Evolutionary conservation across 2,797 vertebrate species (phyloP).

Genomic region (Epinephelus malabaricus): DNA sequence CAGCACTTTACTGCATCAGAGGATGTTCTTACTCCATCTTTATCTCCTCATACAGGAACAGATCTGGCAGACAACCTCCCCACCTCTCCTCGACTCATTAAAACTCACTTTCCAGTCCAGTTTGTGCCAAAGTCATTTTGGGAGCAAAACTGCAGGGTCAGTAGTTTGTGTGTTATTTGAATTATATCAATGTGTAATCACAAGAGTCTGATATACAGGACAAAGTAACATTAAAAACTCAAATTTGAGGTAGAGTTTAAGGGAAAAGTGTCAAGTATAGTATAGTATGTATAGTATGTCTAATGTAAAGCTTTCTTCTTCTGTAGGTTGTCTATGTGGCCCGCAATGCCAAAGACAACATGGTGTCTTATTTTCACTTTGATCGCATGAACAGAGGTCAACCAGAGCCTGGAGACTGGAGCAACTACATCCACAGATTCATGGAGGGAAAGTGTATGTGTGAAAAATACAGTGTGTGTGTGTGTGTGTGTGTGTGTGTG

Average conservation of each 20-base stretch:
- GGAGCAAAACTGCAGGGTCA: constrained; percentile 82
- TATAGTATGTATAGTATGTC: too few species aligned
- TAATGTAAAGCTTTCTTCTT: neutral
- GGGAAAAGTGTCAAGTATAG: too few species aligned
- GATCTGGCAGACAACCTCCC: constrained; percentile 70
- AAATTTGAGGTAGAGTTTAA: too few species aligned
- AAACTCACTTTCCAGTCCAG: constrained; percentile 84
- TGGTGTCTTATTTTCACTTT: constrained; percentile 92
- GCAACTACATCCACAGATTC: constrained; percentile 73
- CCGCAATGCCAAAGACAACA: constrained; percentile 91
- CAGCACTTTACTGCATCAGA: too few species aligned
- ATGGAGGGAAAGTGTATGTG: constrained; percentile 78
- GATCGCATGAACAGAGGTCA: constrained; percentile 85
- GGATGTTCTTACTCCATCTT: too few species aligned
- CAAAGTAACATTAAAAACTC: too few species aligned
- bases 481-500: too few species aligned
- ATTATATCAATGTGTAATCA: neutral
- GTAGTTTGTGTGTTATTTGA: too few species aligned
- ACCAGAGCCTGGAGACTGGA: constrained; percentile 88
- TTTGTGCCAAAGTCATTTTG: constrained; percentile 84
- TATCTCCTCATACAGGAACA: constrained; percentile 63
- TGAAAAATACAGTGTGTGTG: too few species aligned
- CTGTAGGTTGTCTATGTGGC: constrained; percentile 87
- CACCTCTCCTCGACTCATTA: constrained; percentile 82
- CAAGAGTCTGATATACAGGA: neutral